Percentiles rank a stretch among this genome's conserved stretches.
Evolutionary conservation across 2,797 vertebrate genomes (phyloP).

Genomic region (Pangasius mekongensis): DNA sequence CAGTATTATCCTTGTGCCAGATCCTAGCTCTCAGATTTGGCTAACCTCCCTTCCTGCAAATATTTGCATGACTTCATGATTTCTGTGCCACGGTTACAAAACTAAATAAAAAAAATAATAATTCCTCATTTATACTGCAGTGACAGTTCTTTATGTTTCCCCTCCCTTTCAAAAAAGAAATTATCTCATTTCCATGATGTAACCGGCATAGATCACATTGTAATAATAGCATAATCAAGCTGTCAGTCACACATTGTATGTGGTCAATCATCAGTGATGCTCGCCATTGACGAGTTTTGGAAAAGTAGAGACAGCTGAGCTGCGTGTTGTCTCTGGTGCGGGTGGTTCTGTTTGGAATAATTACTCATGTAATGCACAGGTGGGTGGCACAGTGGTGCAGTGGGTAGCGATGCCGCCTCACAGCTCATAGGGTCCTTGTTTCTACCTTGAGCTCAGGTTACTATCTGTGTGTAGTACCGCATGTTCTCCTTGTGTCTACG

Average conservation of each 20-base stretch:
- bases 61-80: not conserved
- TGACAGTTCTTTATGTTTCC: not conserved
- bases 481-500: not conserved
- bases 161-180: not conserved
- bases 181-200: slow-evolving; percentile 16
- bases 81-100: not conserved
- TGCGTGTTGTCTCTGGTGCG: slow-evolving; percentile 4
- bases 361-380: slow-evolving; percentile 37
- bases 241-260: slow-evolving; percentile 35
- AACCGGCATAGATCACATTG: not conserved
- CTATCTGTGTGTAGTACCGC: not conserved
- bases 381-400: slow-evolving; percentile 23
- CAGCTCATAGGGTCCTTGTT: not conserved
- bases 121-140: not conserved
- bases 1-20: not conserved
- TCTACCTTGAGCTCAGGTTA: not conserved
- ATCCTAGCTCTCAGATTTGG: not conserved
- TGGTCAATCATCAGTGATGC: slow-evolving; percentile 16
- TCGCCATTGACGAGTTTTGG: slow-evolving; percentile 6
- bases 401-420: not conserved
- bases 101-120: not conserved
- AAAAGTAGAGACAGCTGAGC: slow-evolving; percentile 29
- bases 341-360: slow-evolving; percentile 30
- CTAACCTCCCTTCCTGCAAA: not conserved
- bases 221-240: slow-evolving; percentile 33